Conservation (phyloP, 2,113 vertebrate genomes). For the Lycaon pictus region DNA sequence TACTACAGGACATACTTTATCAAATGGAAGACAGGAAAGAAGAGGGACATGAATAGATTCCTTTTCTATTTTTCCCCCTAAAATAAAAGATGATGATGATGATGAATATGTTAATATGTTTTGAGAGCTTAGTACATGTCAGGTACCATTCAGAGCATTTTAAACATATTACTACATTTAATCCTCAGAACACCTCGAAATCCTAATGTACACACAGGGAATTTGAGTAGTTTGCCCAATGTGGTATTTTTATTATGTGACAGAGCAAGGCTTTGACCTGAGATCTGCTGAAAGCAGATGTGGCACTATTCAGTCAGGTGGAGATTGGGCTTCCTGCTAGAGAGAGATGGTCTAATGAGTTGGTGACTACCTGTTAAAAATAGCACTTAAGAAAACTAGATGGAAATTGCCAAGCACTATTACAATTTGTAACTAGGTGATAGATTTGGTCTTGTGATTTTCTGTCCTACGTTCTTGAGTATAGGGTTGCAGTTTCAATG, state of each 20-base stretch:
- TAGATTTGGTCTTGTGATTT: constrained; percentile 65
- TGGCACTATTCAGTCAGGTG: neutral
- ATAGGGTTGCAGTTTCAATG: constrained; percentile 67
- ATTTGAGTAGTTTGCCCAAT: neutral
- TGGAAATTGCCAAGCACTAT: constrained; percentile 51
- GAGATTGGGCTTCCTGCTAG: neutral
- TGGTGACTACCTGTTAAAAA: constrained; percentile 45
- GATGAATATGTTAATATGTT: neutral
- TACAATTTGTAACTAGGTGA: constrained; percentile 72
- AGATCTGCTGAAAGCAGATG: neutral
- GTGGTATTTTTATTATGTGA: neutral
- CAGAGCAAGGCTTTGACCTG: neutral
- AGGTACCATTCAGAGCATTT: constrained; percentile 1
- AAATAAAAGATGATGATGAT: neutral
- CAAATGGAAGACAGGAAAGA: neutral
- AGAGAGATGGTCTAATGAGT: neutral
- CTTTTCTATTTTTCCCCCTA: neutral
- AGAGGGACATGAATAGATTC: neutral
- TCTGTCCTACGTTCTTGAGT: constrained; percentile 17
- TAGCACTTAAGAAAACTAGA: constrained; percentile 63
- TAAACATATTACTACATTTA: neutral
- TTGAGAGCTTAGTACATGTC: neutral
- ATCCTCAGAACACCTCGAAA: constrained; percentile 27
- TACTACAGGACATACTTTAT: neutral
- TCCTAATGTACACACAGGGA: neutral